Conservation (phyloP, 2,888 invertebrate genomes). For the Nematopogon swammerdamellus region DNA sequence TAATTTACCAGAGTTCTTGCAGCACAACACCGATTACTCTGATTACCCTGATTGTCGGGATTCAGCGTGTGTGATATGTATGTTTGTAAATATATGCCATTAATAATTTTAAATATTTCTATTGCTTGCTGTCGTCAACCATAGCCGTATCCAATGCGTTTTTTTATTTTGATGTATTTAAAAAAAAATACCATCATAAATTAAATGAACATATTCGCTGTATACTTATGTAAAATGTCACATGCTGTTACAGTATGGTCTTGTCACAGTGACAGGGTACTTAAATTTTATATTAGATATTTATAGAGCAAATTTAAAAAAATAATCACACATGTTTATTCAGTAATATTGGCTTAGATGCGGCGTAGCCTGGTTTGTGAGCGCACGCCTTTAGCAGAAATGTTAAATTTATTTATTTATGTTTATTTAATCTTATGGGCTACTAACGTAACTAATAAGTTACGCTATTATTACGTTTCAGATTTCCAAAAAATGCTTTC, state of each 20-base stretch:
- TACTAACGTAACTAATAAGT: background rate
- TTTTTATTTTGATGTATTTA: background rate
- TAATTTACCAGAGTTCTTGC: too few relatives aligned
- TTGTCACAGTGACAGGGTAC: background rate
- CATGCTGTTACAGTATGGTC: background rate
- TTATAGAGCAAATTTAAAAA: background rate
- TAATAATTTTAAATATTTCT: background rate
- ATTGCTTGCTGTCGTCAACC: background rate
- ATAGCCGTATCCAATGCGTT: background rate
- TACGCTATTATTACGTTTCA: background rate
- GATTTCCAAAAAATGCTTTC: background rate
- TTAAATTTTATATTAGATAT: background rate
- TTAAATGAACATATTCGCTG: background rate
- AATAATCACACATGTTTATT: background rate
- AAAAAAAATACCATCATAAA: too few relatives aligned
- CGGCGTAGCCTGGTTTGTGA: too few relatives aligned
- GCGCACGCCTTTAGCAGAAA: too few relatives aligned
- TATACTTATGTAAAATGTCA: background rate
- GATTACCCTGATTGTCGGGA: too few relatives aligned
- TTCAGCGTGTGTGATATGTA: too few relatives aligned
- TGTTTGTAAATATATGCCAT: too few relatives aligned
- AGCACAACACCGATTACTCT: too few relatives aligned
- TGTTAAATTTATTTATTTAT: too few relatives aligned
- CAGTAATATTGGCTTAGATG: too few relatives aligned
- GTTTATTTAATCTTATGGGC: background rate